Evolutionary conservation across 2,113 vertebrate genomes (phyloP).

Genomic region (Poecile atricapillus): DNA sequence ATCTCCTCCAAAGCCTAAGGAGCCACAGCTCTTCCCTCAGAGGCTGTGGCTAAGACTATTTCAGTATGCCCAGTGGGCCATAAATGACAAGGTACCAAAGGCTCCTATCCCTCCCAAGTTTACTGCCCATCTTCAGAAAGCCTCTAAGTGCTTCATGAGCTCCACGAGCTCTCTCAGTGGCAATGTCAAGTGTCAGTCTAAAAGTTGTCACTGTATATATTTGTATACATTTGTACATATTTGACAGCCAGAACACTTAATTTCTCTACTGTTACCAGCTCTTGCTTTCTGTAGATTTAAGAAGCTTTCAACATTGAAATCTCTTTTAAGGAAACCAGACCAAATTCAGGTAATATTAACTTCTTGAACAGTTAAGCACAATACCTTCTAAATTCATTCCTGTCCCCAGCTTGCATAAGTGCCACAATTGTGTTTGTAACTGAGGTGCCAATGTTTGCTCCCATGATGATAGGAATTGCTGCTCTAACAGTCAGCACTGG

Average conservation of each 20-base stretch:
- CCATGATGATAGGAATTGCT: constrained; percentile 95
- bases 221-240: neutral
- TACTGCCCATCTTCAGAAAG: neutral
- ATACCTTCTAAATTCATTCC: constrained; percentile 94
- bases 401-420: constrained; percentile 91
- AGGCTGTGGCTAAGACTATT: neutral
- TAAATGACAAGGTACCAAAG: neutral
- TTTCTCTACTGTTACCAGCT: neutral
- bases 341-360: neutral
- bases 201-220: neutral
- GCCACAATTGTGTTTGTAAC: constrained; percentile 96
- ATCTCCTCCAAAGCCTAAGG: neutral
- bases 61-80: neutral
- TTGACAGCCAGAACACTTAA: neutral
- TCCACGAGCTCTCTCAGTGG: neutral
- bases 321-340: neutral
- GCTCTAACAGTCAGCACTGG: constrained; percentile 84
- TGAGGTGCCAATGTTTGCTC: constrained; percentile 95
- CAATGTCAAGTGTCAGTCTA: neutral
- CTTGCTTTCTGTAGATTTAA: neutral
- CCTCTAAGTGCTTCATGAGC: neutral
- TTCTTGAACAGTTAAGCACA: neutral
- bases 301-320: neutral
- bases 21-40: neutral
- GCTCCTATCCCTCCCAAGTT: neutral